phyloP scores from a whole-genome alignment of 2,888 invertebrate genomes.

The Amphipoea oculea region DNA sequence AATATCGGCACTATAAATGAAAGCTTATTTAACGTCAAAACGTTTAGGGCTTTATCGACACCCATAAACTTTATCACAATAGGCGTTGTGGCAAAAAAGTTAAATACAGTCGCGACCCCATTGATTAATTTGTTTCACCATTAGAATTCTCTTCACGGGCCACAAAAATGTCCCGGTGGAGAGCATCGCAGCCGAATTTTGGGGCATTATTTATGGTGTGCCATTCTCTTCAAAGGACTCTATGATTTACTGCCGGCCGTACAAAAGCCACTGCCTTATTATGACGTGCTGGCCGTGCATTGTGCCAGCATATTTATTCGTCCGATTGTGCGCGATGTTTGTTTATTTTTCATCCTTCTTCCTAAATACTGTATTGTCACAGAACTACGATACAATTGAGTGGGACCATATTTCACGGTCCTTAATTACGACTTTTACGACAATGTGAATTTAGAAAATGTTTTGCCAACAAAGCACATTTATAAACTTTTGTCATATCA shows the following conservation, averaged over 20 bases:
- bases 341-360: slow-evolving; percentile 89
- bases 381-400: slow-evolving; percentile 82
- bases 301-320: slow-evolving; percentile 88
- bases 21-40: slow-evolving; percentile 39
- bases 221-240: slow-evolving; percentile 88
- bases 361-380: slow-evolving; percentile 87
- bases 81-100: slow-evolving; percentile 77
- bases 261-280: slow-evolving; percentile 89
- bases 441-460: slow-evolving; percentile 73
- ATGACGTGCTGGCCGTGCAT: slow-evolving; percentile 88
- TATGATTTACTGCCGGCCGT: slow-evolving; percentile 88
- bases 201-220: slow-evolving; percentile 88
- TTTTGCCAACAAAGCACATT: slow-evolving; percentile 77
- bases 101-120: slow-evolving; percentile 80
- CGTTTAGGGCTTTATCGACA: slow-evolving; percentile 64
- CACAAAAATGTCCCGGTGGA: slow-evolving; percentile 82
- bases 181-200: slow-evolving; percentile 83
- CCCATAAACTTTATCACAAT: slow-evolving; percentile 76
- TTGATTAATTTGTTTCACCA: slow-evolving; percentile 88
- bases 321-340: slow-evolving; percentile 86
- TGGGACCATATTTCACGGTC: slow-evolving; percentile 86
- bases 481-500: slow-evolving; percentile 39
- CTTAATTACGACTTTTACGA: slow-evolving; percentile 75
- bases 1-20: slow-evolving; percentile 35
- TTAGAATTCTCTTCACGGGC: slow-evolving; percentile 85